Base-by-base conservation (phyloP, 2,888 invertebrate genomes). In the Lapara coniferarum region DNA sequence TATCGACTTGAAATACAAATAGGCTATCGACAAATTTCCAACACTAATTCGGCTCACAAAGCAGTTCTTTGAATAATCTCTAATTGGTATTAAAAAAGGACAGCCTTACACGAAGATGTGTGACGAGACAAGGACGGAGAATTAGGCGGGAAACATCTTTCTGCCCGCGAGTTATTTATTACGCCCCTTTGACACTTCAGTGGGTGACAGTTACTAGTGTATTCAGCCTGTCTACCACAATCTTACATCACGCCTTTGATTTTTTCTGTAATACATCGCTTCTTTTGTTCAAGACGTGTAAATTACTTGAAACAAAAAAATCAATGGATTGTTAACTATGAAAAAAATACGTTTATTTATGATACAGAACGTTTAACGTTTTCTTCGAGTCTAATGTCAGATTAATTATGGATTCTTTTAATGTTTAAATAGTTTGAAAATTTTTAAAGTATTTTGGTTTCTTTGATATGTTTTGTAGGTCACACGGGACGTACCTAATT, bases 141-240 rank as follows among this genome's bases (percentile, higher is more conserved):
- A 74, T 76, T 77, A 81, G 85, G 88, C 89, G 90, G 90, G 89
- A 89, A 87, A 86, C 89, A 90, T 92, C 90, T 91, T 91, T 90
- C 90, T 89, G 89, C 88, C 83, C 84, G 74, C 75, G 78, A 74
- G 71, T 87, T 84, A 89, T 88, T 89, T 88, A 89, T 78, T 80
- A 81, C 69, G 72, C 74, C 75, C 84, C 84, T 81, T 85, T 85
- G 84, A 85, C 83, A 77, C 77, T 79, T 77, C 79, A 74, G 74
- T 71, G 78, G 87, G 76, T 87, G 87, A 87, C 87, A 86, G 85
- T 87, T 87, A 87, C 81, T 86, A 78, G 83, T 84, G 87, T 85
- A 81, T 81, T 82, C 85, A 78, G 77, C 82, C 89, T 88, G 88
- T 84, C 82, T 84, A 84, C 84, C 82, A 81, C 86, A 82, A 85